Base-by-base conservation (phyloP, 2,888 invertebrate species). In the Doris montereyensis region DNA sequence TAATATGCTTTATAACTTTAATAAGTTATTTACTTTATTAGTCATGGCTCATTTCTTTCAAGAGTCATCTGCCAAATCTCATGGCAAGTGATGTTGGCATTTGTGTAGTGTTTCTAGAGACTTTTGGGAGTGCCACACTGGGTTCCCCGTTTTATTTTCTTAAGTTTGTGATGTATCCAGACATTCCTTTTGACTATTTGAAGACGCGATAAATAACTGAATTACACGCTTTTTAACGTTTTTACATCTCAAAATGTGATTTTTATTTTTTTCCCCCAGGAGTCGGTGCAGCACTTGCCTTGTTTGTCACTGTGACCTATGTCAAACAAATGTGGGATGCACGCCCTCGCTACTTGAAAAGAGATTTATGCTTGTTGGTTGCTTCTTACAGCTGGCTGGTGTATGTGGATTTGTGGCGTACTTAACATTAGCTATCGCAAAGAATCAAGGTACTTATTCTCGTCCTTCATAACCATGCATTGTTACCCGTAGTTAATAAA, bases 321-420 rank as follows among this genome's bases (percentile, higher is more conserved):
- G 71, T 72, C 24, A 81, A 80, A 62, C 82, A 83, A 32, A 79
- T 81, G 21, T 90, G 87, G 86, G 82, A 85, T 58, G 76, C 79
- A 0, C 78, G 82, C 32, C 83, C 86, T 0, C 78, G 82, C 28
- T 58, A 79, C 21, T 82, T 90, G 32, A 83, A n/a, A n/a, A 83
- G 35, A 24, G 52, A 0, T 85, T 84, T 80, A 89, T 90, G 88
- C 73, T 88, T 41, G 32, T 76, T 0, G 89, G 89, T 1, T 89
- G 89, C 77, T 86, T 89, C 73, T 82, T 87, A 17, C 90, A 90
- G 79, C 82, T 90, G n/a, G 85, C 85, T 1, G 89, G 89, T 0
- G 85, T 89, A 10, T 86, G 87, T 82, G 89, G 88, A n/a, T 86
- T 90, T 77, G 86, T 88, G 0, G 86, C 85, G 0, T 90, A 90